These are phyloP conservation scores for Chromoteleia sp. DNA, from an alignment of 2,888 invertebrate species.

Conservation along the genomic window DNA sequence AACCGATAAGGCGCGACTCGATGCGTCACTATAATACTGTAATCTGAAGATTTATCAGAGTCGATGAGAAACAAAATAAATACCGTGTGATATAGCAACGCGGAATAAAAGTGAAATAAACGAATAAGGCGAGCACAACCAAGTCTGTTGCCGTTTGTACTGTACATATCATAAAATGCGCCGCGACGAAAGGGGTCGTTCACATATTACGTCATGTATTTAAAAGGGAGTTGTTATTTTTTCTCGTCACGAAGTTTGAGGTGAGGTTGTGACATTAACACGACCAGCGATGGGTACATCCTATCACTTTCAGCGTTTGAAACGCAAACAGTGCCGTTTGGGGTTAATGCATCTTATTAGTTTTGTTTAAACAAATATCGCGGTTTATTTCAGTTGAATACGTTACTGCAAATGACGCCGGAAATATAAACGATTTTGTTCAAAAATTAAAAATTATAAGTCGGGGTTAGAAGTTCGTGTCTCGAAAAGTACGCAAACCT, in stretches of 20 bases:
- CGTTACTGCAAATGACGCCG: no score
- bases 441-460: no score
- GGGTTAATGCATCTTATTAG: constrained; percentile 1
- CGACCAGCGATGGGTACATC: background rate
- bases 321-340: background rate
- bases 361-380: no score
- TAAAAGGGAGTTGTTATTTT: constrained; percentile 54
- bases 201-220: constrained; percentile 57
- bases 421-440: no score
- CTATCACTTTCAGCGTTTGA: constrained; percentile 2
- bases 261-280: constrained; percentile 44
- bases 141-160: constrained; percentile 58
- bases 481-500: no score
- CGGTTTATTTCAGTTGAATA: no score
- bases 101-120: constrained; percentile 67
- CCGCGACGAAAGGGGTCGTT: constrained; percentile 56
- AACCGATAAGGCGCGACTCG: constrained; percentile 71
- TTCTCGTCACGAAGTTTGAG: constrained; percentile 47
- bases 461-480: no score
- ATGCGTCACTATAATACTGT: constrained; percentile 70
- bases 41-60: constrained; percentile 72
- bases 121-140: constrained; percentile 65
- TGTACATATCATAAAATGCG: constrained; percentile 67
- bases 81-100: constrained; percentile 65
- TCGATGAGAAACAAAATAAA: constrained; percentile 70